phyloP scores from a whole-genome alignment of 2,888 invertebrate species.

The Phorcus lineatus region DNA sequence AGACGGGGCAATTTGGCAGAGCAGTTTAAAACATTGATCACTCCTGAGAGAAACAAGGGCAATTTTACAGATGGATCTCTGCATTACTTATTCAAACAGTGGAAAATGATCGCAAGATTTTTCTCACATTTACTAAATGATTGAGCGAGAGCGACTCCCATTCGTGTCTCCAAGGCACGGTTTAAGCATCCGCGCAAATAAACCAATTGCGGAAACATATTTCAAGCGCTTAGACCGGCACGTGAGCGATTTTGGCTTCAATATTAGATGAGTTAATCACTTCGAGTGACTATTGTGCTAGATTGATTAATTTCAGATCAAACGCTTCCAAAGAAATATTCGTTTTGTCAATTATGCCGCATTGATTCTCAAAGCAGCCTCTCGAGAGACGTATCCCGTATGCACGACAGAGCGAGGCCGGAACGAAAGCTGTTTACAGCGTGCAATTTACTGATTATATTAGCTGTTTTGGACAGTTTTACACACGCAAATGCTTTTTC shows the following conservation, averaged over 20 bases:
- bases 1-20: background rate
- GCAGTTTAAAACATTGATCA: constrained; percentile 2
- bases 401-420: background rate
- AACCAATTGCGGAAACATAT: constrained; percentile 26
- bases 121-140: constrained; percentile 23
- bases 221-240: constrained; percentile 20
- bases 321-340: constrained; percentile 30
- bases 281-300: constrained; percentile 18
- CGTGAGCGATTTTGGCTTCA: constrained; percentile 24
- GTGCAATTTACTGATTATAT: constrained; percentile 42
- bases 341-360: constrained; percentile 32
- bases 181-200: constrained; percentile 20
- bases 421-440: constrained; percentile 9
- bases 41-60: background rate
- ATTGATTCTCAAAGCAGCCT: constrained; percentile 26
- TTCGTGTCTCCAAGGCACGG: constrained; percentile 17
- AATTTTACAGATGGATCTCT: constrained; percentile 13
- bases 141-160: background rate
- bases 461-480: constrained; percentile 46
- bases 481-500: constrained; percentile 47
- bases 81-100: constrained; percentile 25
- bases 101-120: constrained; percentile 12
- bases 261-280: constrained; percentile 31
- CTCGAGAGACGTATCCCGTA: constrained; percentile 9
- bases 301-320: constrained; percentile 32